A percentile compares a stretch with the other conserved stretches of the same genome.
phyloP scores from a whole-genome alignment of 1,140 invertebrate genomes.

The Danaus melanippus region DNA sequence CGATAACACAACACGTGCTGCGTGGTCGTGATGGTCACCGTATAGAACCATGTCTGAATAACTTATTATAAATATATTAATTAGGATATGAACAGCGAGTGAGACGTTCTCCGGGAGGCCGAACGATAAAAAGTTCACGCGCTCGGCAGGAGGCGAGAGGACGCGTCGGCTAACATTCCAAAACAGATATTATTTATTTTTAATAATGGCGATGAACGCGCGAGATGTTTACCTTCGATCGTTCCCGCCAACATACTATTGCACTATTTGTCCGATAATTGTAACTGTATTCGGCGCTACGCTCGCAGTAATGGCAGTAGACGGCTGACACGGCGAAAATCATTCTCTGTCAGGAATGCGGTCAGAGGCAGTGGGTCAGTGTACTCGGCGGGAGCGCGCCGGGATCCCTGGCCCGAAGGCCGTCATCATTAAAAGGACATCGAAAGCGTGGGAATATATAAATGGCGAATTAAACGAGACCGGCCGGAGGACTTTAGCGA shows the following conservation, averaged over 20 bases:
- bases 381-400: slow-evolving; percentile 35
- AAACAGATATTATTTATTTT: slow-evolving; percentile 62
- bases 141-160: slow-evolving; percentile 54
- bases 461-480: slow-evolving; percentile 52
- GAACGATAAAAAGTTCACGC: slow-evolving; percentile 61
- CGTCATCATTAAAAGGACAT: slow-evolving; percentile 64
- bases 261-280: slow-evolving; percentile 20
- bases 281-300: slow-evolving; percentile 3
- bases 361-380: slow-evolving; percentile 55
- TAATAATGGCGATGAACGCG: slow-evolving; percentile 58
- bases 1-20: slow-evolving; percentile 48
- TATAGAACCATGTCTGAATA: slow-evolving; percentile 3
- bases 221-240: slow-evolving; percentile 48
- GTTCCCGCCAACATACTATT: slow-evolving; percentile 21
- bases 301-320: slow-evolving; percentile 7
- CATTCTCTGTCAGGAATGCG: slow-evolving; percentile 33
- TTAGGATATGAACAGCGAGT: slow-evolving; percentile 20
- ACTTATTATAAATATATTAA: slow-evolving; percentile 9
- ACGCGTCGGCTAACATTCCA: slow-evolving; percentile 47
- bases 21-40: slow-evolving; percentile 20
- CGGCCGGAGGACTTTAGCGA: slow-evolving; percentile 54
- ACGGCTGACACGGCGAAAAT: slow-evolving; percentile 50
- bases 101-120: slow-evolving; percentile 30
- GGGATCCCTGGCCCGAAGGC: slow-evolving; percentile 43
- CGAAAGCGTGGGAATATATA: slow-evolving; percentile 62